Base-by-base conservation (phyloP, 2,113 vertebrate genomes). In the Myrmecophaga tridactyla region DNA sequence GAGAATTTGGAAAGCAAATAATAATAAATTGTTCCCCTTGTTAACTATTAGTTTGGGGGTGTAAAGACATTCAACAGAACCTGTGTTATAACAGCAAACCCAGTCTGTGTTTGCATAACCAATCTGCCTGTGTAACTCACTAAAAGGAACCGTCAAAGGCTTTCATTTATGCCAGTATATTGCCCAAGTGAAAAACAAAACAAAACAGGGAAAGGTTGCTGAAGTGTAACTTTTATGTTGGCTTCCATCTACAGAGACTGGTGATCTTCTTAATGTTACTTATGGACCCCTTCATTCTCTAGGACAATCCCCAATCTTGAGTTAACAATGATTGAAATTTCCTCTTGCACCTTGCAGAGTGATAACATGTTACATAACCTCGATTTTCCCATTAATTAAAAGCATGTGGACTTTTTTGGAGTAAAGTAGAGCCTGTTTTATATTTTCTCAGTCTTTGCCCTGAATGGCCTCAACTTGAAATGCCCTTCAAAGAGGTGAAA, bases 401-500 rank as follows among this genome's bases (percentile, higher is more conserved):
- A 89, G 36, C 65, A 12, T 23, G 21, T 65, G 36, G 18, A n/a
- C 27, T 56, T 73, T 69, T 56, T 51, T 7, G 23, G 34, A 31
- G 31, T 58, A 65, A 53, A 36, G 39, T 9, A 51, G n/a, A 11
- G 25, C 34, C 93, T 88, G 34, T 86, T 65, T 29, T 8, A 20
- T 73, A 87, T 62, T 89, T 56, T 63, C 31, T 63, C 46, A 18
- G 21, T 81, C 56, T 84, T 85, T 77, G 10, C 8, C 36, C 73
- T 88, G 31, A 86, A 82, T 56, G 36, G 14, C 89, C 65, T 93
- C 78, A 77, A 83, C 21, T 39, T 78, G 39, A 95, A 94, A 80
- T 14, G 63, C 27, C 36, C 86, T 93, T 84, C 31, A 84, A 90
- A 60, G 10, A 80, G 14, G 10, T n/a, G 62, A 80, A 43, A 75